A percentile compares a stretch with the other conserved stretches of the same genome.
phyloP scores from a whole-genome alignment of 2,113 vertebrate genomes.

The Azemiops feae region DNA sequence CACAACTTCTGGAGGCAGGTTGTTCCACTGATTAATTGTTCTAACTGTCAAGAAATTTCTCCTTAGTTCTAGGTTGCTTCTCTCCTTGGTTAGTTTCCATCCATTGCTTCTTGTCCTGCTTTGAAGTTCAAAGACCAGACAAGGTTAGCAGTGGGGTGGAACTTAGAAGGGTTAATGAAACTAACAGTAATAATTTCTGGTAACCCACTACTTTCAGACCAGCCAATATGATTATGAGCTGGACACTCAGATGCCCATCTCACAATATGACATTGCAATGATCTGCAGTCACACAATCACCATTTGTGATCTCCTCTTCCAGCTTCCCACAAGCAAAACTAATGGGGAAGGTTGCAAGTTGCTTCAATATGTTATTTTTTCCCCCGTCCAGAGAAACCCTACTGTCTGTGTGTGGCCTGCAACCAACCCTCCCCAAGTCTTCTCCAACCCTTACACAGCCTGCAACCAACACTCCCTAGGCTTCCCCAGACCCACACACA shows the following conservation, averaged over 20 bases:
- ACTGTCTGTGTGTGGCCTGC: not conserved
- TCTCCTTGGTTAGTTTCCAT: not conserved
- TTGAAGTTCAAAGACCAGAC: constrained; percentile 60
- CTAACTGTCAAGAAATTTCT: not conserved
- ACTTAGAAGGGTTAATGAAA: constrained; percentile 57
- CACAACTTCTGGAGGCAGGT: not conserved
- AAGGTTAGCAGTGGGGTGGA: constrained; percentile 63
- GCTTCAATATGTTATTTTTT: not conserved
- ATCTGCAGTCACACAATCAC: not conserved
- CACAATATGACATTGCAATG: not conserved
- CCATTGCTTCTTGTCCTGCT: no score
- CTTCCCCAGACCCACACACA: not conserved
- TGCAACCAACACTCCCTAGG: not conserved
- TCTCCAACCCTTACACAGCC: not conserved
- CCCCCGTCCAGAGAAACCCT: not conserved
- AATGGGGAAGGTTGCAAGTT: not conserved
- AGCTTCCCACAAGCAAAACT: not conserved
- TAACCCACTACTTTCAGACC: constrained; percentile 68
- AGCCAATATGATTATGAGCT: not conserved
- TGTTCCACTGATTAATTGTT: not conserved
- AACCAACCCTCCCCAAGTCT: not conserved
- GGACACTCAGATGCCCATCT: not conserved
- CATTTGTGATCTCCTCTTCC: not conserved
- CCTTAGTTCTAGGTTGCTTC: not conserved
- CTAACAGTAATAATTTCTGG: constrained; percentile 60